A percentile compares a stretch with the other conserved stretches of the same genome.
phyloP scores from a whole-genome alignment of 2,113 vertebrate genomes.

The Leucoraja erinaceus region DNA sequence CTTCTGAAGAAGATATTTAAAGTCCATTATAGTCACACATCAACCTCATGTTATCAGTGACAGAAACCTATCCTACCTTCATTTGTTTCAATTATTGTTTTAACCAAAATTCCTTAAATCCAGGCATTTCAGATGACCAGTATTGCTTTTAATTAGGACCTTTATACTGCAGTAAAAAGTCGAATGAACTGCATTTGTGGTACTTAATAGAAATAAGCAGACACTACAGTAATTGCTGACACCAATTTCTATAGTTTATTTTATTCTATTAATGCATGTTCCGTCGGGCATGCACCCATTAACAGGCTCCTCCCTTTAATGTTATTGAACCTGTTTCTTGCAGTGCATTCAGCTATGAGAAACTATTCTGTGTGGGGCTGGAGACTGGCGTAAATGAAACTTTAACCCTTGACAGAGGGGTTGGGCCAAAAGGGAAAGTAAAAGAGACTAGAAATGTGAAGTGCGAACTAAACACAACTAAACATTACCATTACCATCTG shows the following conservation, averaged over 20 bases:
- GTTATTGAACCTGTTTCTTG: background rate
- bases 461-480: background rate
- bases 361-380: background rate
- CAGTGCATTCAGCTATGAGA: background rate
- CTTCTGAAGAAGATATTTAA: constrained; percentile 6
- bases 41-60: background rate
- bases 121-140: background rate
- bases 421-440: background rate
- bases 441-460: background rate
- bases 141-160: background rate
- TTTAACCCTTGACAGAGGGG: background rate
- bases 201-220: background rate
- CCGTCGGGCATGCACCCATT: background rate
- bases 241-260: background rate
- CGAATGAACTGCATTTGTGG: background rate
- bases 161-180: background rate
- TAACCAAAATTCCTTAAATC: background rate
- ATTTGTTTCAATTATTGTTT: background rate
- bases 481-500: too few species aligned
- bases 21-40: background rate
- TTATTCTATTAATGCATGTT: background rate
- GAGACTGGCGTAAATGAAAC: background rate
- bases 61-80: background rate
- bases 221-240: background rate
- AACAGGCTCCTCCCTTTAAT: background rate